A percentile compares a stretch with the other conserved stretches of the same genome.
These are phyloP conservation scores for Drosophila tanythrix DNA, from an alignment of 2,888 invertebrate genomes.

Conservation along the genomic window DNA sequence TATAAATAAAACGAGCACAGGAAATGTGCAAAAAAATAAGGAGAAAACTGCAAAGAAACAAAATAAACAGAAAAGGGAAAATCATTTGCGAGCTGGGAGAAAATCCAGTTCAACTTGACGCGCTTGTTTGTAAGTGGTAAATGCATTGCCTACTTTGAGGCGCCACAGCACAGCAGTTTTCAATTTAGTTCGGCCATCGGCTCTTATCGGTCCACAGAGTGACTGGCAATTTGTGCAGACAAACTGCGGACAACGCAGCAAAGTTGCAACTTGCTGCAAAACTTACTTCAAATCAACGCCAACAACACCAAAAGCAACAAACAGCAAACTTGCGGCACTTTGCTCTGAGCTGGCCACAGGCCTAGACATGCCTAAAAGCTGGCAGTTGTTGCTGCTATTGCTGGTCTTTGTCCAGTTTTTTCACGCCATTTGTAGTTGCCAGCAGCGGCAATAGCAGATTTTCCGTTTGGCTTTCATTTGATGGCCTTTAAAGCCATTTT, in stretches of 20 bases:
- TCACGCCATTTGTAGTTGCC: conserved; percentile 43
- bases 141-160: conserved; percentile 69
- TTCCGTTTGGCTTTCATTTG: conserved; percentile 67
- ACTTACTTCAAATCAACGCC: conserved; percentile 49
- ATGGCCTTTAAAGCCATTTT: conserved; percentile 76
- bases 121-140: conserved; percentile 34
- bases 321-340: conserved; percentile 23
- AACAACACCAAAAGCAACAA: conserved; percentile 23
- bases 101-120: conserved; percentile 13
- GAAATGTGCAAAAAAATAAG: conserved; percentile 50
- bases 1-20: conserved; percentile 23
- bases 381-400: conserved; percentile 1
- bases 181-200: conserved; percentile 73
- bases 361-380: conserved; percentile 42
- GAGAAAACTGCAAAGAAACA: conserved; percentile 4
- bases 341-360: conserved; percentile 22
- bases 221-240: conserved; percentile 74
- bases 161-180: conserved; percentile 66
- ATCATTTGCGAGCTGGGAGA: conserved; percentile 52
- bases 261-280: conserved; percentile 55
- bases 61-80: conserved; percentile 46
- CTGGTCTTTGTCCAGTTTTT: conserved; percentile 7
- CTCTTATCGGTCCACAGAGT: conserved; percentile 60
- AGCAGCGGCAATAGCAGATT: conserved; percentile 48
- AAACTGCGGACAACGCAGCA: conserved; percentile 70